Base-by-base conservation (phyloP, 2,888 invertebrate genomes). In the Dynastes maya region DNA sequence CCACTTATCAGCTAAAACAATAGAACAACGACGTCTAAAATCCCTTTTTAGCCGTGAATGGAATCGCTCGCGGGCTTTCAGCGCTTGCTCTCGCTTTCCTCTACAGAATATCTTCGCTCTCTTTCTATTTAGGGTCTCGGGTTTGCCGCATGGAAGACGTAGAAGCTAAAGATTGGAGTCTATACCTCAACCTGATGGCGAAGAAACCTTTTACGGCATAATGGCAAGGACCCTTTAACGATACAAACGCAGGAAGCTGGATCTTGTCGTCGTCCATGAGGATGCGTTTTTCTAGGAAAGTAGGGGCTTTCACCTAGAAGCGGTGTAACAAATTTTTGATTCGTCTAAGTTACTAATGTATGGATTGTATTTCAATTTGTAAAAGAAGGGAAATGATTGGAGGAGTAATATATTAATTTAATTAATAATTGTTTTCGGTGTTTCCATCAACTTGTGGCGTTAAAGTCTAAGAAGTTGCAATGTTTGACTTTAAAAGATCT, bases 191-290 rank as follows among this genome's bases (percentile, higher is more conserved):
- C 65, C n/a, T 40, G 37, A 65, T 8, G 22, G 63, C 29, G 32
- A 63, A 13, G 32, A 51, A 68, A 68, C 51, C 79, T 80, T 80
- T 80, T 80, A 79, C 79, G 79, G 77, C 77, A 80, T 79, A 80
- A 80, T 80, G 68, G 79, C 75, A 45, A 71, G 76, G 29, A 9
- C 77, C 70, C 78, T 80, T 80, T 79, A 79, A 78, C 79, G 77
- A 79, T 77, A 77, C 77, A 76, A 78, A 77, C 74, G 76, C 61
- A 77, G 32, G 55, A 16, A n/a, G 40, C 16, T 40, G 65, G 40
- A 40, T 37, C 6, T 37, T 37, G 32, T 37, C 32, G 32, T 37
- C 32, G 32, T 37, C 5, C 32, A 37, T 37, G 32, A 5, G 32
- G 32, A 4, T 37, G 9, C 16, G n/a, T 65, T 65, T 65, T 65